A percentile compares a stretch with the other conserved stretches of the same genome.
Evolutionary conservation across 2,888 invertebrate genomes (phyloP).

Genomic region (Melanchra persicariae): DNA sequence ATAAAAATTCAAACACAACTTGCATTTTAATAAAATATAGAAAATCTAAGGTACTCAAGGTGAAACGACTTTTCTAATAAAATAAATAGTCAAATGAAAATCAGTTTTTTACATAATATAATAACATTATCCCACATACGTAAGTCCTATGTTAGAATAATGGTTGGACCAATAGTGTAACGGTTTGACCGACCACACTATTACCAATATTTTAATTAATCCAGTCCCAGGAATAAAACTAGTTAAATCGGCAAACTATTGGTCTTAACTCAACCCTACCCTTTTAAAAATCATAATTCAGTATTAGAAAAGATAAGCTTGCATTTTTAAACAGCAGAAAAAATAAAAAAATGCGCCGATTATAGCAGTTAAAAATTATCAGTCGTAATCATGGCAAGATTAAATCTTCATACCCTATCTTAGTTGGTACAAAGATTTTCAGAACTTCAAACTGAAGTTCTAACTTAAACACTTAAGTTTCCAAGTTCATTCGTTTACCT

Average conservation of each 20-base stretch:
- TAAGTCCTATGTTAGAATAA: slow-evolving; percentile 8
- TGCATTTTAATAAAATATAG: slow-evolving; percentile 5
- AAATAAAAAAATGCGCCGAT: slow-evolving; percentile 1
- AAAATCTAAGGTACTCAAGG: not conserved
- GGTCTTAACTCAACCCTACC: slow-evolving; percentile 37
- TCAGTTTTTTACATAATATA: not conserved
- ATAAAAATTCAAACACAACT: not conserved
- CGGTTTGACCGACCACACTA: not conserved
- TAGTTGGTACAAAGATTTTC: slow-evolving; percentile 20
- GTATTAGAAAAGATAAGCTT: slow-evolving; percentile 4
- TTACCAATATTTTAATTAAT: slow-evolving; percentile 4
- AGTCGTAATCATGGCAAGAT: slow-evolving; percentile 58
- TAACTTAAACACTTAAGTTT: not conserved
- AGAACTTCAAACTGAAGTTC: slow-evolving; percentile 12
- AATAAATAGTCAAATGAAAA: slow-evolving; percentile 9
- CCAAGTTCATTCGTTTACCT: slow-evolving; percentile 18
- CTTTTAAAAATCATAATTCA: slow-evolving; percentile 17
- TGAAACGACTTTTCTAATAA: not conserved
- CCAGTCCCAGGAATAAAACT: slow-evolving; percentile 26
- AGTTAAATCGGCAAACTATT: slow-evolving; percentile 21
- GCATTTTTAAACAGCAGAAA: not conserved
- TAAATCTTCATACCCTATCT: slow-evolving; percentile 29
- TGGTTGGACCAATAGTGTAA: not conserved
- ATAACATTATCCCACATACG: not conserved
- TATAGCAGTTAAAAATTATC: slow-evolving; percentile 46